These are phyloP conservation scores for Formica aserva DNA, from an alignment of 2,888 invertebrate species.

Conservation along the genomic window DNA sequence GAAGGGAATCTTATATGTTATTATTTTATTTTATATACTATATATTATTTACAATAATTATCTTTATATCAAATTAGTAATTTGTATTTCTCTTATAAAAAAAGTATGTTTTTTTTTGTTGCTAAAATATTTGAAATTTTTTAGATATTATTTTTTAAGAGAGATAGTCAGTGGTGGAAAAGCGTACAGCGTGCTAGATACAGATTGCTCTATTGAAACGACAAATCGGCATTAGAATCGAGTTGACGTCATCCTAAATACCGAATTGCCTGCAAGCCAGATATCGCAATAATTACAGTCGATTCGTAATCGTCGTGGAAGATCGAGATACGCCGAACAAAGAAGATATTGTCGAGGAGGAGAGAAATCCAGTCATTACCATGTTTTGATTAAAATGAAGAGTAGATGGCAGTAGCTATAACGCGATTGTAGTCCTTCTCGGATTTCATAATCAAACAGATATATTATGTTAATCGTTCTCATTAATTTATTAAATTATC, in stretches of 20 bases:
- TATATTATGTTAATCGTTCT: not conserved
- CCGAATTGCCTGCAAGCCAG: conserved; percentile 59
- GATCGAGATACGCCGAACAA: conserved; percentile 34
- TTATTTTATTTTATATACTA: no score
- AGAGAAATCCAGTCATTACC: conserved; percentile 60
- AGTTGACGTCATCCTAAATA: conserved; percentile 66
- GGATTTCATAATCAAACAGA: not conserved
- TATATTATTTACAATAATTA: no score
- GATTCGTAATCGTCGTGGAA: conserved; percentile 63
- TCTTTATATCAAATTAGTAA: no score
- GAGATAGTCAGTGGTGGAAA: not conserved
- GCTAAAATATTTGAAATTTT: no score
- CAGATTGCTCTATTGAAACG: conserved; percentile 50
- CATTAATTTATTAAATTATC: not conserved
- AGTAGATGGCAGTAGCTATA: conserved; percentile 18
- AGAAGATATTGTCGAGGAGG: conserved; percentile 16
- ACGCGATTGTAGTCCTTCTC: not conserved
- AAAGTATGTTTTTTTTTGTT: no score
- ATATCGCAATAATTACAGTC: conserved; percentile 70
- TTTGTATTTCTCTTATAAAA: no score
- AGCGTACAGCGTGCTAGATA: conserved; percentile 4
- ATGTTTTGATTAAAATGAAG: conserved; percentile 47
- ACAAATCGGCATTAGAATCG: conserved; percentile 48
- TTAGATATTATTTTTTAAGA: not conserved
- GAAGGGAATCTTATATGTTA: no score